Percentiles rank a stretch among this genome's conserved stretches.
phyloP scores from a whole-genome alignment of 2,888 invertebrate genomes.

The Eristalis pertinax region DNA sequence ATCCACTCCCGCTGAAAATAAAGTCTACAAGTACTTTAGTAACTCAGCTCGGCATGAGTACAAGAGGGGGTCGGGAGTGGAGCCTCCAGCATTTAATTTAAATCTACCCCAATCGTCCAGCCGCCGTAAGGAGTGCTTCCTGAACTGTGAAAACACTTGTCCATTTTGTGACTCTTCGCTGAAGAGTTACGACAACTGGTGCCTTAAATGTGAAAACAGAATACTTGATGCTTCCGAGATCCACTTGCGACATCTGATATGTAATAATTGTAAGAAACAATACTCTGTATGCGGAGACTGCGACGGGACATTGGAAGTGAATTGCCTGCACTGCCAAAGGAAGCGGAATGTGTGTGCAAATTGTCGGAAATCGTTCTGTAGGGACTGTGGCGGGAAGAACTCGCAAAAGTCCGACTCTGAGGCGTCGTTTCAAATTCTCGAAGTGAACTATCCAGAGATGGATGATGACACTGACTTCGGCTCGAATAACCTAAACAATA shows the following conservation, averaged over 20 bases:
- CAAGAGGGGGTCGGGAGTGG: conserved; percentile 74
- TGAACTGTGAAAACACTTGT: conserved; percentile 78
- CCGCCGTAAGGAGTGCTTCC: conserved; percentile 76
- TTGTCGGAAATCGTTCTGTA: conserved; percentile 78
- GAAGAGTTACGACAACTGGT: conserved; percentile 78
- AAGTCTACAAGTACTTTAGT: conserved; percentile 81
- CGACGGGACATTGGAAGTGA: conserved; percentile 74
- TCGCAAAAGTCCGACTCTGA: conserved; percentile 73
- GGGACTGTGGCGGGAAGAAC: conserved; percentile 75
- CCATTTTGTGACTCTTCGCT: conserved; percentile 78
- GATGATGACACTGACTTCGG: conserved; percentile 74
- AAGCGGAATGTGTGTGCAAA: conserved; percentile 79
- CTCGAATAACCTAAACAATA: conserved; percentile 47
- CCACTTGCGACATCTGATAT: conserved; percentile 73
- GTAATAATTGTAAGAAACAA: conserved; percentile 77
- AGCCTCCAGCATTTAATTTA: conserved; percentile 73
- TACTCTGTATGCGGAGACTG: conserved; percentile 78
- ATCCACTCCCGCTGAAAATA: conserved; percentile 74
- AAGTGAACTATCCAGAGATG: conserved; percentile 60
- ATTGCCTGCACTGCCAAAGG: conserved; percentile 77
- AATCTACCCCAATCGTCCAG: conserved; percentile 74
- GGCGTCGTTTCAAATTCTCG: conserved; percentile 73
- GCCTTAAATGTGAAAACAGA: conserved; percentile 77
- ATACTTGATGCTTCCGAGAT: conserved; percentile 65
- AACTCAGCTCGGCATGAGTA: conserved; percentile 80